These are phyloP conservation scores for Coilia nasus DNA, from an alignment of 2,797 vertebrate species.

Conservation along the genomic window DNA sequence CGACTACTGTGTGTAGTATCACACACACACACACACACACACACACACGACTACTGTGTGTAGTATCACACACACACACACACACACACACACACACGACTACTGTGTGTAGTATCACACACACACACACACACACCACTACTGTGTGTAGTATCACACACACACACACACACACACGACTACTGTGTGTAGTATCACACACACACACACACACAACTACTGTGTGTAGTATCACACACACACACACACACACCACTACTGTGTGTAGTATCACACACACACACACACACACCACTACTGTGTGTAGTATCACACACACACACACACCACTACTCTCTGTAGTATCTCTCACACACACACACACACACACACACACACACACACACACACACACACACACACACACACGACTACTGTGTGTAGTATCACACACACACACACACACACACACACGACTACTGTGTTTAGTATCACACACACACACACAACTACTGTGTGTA, in stretches of 20 bases:
- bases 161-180: background rate
- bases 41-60: background rate
- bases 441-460: background rate
- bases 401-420: too few species aligned
- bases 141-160: too few species aligned
- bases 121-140: background rate
- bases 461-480: background rate
- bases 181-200: too few species aligned
- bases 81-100: background rate
- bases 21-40: background rate
- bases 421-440: background rate
- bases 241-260: background rate
- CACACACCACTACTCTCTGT: background rate
- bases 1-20: too few species aligned
- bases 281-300: too few species aligned
- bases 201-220: background rate
- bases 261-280: background rate
- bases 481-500: too few species aligned
- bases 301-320: too few species aligned
- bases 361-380: background rate
- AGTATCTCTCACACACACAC: background rate
- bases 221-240: background rate
- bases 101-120: background rate
- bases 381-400: background rate
- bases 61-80: background rate